A percentile compares a stretch with the other conserved stretches of the same genome.
phyloP scores from a whole-genome alignment of 2,888 invertebrate species.

The Portevinia maculata region DNA sequence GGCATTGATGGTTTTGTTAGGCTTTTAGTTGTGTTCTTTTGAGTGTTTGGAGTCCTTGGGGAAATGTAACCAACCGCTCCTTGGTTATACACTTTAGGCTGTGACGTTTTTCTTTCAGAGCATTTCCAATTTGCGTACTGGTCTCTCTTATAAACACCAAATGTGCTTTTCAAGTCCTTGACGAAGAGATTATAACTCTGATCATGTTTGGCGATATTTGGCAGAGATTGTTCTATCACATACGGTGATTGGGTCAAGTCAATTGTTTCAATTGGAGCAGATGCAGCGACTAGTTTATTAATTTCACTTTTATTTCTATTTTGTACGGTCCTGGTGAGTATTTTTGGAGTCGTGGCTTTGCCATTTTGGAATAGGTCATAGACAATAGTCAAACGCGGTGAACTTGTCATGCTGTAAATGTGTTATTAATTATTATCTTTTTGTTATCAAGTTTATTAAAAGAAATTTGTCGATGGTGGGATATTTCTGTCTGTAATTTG shows the following conservation, averaged over 20 bases:
- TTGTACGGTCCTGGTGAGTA: neutral
- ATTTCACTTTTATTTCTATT: neutral
- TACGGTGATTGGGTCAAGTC: constrained; percentile 49
- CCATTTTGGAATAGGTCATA: neutral
- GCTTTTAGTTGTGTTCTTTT: neutral
- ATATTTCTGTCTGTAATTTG: too few species aligned
- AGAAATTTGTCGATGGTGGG: neutral
- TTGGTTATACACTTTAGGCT: neutral
- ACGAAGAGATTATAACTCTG: constrained; percentile 24
- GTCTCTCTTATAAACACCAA: neutral
- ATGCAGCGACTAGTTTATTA: neutral
- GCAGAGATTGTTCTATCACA: neutral
- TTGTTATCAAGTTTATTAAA: neutral
- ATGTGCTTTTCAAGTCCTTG: constrained; percentile 23
- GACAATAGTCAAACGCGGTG: constrained; percentile 1
- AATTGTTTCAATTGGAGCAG: constrained; percentile 24
- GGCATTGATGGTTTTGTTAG: neutral
- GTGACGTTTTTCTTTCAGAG: constrained; percentile 2
- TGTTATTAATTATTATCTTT: neutral
- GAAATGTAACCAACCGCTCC: neutral
- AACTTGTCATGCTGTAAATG: neutral
- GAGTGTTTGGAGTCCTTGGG: constrained; percentile 15
- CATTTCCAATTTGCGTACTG: neutral
- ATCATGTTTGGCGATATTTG: neutral
- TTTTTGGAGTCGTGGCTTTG: neutral